Percentiles rank a stretch among this genome's conserved stretches.
Conservation (phyloP, 2,888 invertebrate genomes). For the Azorinus chamasolen region DNA sequence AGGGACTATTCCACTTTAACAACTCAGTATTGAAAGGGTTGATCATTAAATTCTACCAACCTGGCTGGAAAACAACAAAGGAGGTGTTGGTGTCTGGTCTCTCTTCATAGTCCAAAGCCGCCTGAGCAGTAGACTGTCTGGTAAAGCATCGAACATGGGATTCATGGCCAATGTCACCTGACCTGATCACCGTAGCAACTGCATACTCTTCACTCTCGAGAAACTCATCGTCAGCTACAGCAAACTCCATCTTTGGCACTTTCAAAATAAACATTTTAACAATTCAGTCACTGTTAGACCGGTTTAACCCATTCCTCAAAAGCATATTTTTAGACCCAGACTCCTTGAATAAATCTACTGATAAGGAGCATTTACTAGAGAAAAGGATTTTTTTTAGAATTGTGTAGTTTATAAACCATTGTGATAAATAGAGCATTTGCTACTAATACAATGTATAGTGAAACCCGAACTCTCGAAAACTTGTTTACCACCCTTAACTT, state of each 20-base stretch:
- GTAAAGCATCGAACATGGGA: conserved; percentile 86
- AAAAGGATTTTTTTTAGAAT: no score
- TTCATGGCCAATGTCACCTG: conserved; percentile 82
- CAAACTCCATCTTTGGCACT: conserved; percentile 85
- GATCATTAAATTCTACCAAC: conserved; percentile 59
- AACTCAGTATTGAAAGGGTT: not conserved
- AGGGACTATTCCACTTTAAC: no score
- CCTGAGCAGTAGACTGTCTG: conserved; percentile 82
- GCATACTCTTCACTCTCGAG: conserved; percentile 82
- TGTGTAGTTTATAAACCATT: no score
- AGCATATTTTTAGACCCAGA: no score
- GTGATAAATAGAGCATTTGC: no score
- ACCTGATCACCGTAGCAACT: conserved; percentile 77
- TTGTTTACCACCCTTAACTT: no score
- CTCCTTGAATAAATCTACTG: no score
- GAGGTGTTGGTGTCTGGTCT: conserved; percentile 84
- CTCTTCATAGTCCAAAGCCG: conserved; percentile 82
- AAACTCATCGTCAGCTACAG: conserved; percentile 76
- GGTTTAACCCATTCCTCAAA: no score
- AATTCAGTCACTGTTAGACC: no score
- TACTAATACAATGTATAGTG: no score
- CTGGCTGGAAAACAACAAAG: conserved; percentile 81
- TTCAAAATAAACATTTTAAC: conserved; percentile 18
- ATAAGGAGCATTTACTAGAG: no score
- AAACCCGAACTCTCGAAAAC: no score